phyloP scores from a whole-genome alignment of 2,113 vertebrate species.

The Morone saxatilis region DNA sequence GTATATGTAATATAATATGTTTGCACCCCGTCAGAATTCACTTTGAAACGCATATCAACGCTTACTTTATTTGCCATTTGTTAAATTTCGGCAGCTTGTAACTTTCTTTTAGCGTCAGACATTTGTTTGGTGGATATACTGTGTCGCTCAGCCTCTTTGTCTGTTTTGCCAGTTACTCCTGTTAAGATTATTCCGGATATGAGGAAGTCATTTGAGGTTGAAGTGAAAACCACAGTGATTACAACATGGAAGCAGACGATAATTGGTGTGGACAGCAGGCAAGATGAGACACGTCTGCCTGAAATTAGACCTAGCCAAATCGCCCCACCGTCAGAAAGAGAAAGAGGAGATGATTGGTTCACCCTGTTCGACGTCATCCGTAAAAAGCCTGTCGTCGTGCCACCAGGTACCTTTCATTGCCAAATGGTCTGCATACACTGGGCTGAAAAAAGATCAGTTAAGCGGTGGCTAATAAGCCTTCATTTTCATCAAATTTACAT shows the following conservation, averaged over 20 bases:
- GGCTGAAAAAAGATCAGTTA: not conserved
- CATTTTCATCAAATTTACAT: not conserved
- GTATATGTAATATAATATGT: slow-evolving; percentile 44
- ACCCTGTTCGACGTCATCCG: slow-evolving; percentile 42
- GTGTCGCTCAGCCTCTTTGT: slow-evolving; percentile 20
- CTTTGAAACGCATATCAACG: not conserved
- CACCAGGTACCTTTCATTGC: slow-evolving; percentile 62
- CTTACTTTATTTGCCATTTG: too few species aligned
- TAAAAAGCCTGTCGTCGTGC: slow-evolving; percentile 40
- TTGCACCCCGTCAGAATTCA: not conserved
- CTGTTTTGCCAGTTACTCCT: slow-evolving; percentile 51
- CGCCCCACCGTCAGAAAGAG: slow-evolving; percentile 28
- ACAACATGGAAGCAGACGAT: slow-evolving; percentile 54
- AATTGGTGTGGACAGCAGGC: slow-evolving; percentile 57
- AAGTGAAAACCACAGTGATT: slow-evolving; percentile 55
- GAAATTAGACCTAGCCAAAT: slow-evolving; percentile 44
- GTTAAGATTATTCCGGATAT: slow-evolving; percentile 44
- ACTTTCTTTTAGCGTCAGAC: not conserved
- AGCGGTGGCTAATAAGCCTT: not conserved
- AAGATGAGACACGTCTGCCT: slow-evolving; percentile 49
- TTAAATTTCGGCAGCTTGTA: not conserved
- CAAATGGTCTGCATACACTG: not conserved
- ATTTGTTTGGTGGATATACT: not conserved
- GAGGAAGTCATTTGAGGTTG: slow-evolving; percentile 39
- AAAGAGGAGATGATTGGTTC: slow-evolving; percentile 70